These are phyloP conservation scores for Cyprinodon brontotheroides DNA, from an alignment of 2,113 vertebrate species.

Conservation along the genomic window DNA sequence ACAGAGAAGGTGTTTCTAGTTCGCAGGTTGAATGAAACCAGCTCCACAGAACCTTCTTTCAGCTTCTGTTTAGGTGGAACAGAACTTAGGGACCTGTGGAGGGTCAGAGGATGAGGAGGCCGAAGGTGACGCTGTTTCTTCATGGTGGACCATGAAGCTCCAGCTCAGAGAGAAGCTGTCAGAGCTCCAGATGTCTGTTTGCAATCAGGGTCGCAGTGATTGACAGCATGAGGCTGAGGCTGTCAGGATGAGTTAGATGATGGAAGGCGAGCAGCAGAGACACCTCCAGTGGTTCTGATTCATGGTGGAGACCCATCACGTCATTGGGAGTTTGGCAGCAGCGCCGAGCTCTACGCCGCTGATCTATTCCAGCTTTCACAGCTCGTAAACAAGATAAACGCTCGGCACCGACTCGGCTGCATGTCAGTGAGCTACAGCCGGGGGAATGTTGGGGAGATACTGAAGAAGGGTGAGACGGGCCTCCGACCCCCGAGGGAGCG, in stretches of 20 bases:
- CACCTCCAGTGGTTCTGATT: conserved; percentile 44
- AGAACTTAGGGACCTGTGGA: neutral
- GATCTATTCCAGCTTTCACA: conserved; percentile 65
- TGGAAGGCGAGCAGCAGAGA: conserved; percentile 14
- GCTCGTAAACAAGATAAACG: conserved; percentile 59
- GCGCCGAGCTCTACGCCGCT: conserved; percentile 22
- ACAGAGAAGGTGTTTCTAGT: too few relatives aligned
- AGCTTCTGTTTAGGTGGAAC: neutral
- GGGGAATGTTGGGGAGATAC: conserved; percentile 49
- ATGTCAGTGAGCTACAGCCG: conserved; percentile 33
- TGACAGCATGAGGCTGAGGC: conserved; percentile 34
- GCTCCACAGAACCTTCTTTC: neutral
- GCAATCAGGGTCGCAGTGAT: conserved; percentile 47
- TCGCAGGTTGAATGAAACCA: neutral
- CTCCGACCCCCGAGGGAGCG: too few relatives aligned
- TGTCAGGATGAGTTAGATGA: conserved; percentile 55
- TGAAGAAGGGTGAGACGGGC: neutral
- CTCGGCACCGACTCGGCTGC: conserved; percentile 19
- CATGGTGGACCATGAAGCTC: conserved; percentile 4
- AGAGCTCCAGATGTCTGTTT: conserved; percentile 55
- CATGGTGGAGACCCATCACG: conserved; percentile 40
- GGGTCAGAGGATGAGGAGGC: conserved; percentile 20
- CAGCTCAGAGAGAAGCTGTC: conserved; percentile 29
- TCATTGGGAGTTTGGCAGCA: conserved; percentile 54
- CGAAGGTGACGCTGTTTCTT: conserved; percentile 28